Evolutionary conservation across 2,797 vertebrate species (phyloP).

Genomic region (Catostomus latipinnis): DNA sequence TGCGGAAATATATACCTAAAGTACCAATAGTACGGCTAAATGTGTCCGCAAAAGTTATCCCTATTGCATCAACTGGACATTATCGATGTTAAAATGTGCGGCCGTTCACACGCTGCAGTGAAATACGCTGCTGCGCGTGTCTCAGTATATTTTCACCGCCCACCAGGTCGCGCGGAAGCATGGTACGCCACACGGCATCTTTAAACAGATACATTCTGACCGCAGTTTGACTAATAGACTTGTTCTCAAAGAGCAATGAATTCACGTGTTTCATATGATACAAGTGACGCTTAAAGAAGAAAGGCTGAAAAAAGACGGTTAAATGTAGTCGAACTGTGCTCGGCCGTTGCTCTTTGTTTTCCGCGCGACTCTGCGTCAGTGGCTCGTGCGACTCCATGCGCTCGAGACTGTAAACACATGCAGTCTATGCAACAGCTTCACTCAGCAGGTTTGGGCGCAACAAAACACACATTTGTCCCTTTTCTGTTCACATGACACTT

Average conservation of each 20-base stretch:
- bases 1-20: conserved; percentile 22
- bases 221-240: conserved; percentile 18
- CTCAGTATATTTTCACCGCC: conserved; percentile 69
- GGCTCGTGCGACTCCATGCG: conserved; percentile 48
- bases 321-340: neutral
- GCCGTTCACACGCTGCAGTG: conserved; percentile 29
- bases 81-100: neutral
- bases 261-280: neutral
- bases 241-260: neutral
- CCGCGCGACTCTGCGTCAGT: conserved; percentile 52
- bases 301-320: neutral
- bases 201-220: conserved; percentile 74
- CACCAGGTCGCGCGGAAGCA: conserved; percentile 65
- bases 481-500: neutral
- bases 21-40: neutral
- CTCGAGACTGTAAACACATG: conserved; percentile 53
- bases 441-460: neutral
- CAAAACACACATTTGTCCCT: neutral
- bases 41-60: neutral
- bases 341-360: conserved; percentile 57
- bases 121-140: conserved; percentile 37
- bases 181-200: conserved; percentile 74
- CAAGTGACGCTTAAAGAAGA: neutral
- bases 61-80: neutral
- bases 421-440: conserved; percentile 30